Evolutionary conservation across 2,888 invertebrate species (phyloP).

Genomic region (Saturnia japonica): DNA sequence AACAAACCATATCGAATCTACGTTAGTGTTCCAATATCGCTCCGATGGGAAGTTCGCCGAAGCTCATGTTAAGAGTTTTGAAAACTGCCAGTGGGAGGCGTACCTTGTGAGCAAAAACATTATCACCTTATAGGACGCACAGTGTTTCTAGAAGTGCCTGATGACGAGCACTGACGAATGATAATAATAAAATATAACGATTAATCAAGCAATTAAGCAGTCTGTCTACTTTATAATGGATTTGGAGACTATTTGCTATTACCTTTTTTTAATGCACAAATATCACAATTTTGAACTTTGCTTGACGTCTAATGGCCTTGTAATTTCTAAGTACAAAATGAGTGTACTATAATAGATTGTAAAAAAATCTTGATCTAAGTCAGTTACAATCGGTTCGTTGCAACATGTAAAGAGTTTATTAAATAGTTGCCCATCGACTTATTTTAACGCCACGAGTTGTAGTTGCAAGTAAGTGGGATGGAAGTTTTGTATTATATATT

Average conservation of each 20-base stretch:
- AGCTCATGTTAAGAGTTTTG: background rate
- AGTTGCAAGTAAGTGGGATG: slow-evolving; percentile 51
- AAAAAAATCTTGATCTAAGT: slow-evolving; percentile 1
- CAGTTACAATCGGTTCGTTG: slow-evolving; percentile 4
- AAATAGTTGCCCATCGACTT: slow-evolving; percentile 25
- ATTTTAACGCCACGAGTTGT: slow-evolving; percentile 33
- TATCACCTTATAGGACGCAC: slow-evolving; percentile 6
- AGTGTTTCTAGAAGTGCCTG: slow-evolving; percentile 1
- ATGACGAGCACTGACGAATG: background rate
- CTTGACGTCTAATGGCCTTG: slow-evolving; percentile 61
- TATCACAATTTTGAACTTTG: slow-evolving; percentile 50
- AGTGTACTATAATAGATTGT: background rate
- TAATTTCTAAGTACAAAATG: slow-evolving; percentile 55
- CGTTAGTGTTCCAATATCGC: slow-evolving; percentile 29
- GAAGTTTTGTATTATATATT: slow-evolving; percentile 58
- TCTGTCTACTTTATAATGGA: background rate
- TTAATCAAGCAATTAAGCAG: too few species aligned
- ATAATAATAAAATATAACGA: background rate
- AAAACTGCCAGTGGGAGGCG: slow-evolving; percentile 23
- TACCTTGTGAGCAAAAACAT: background rate
- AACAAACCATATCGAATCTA: slow-evolving; percentile 35
- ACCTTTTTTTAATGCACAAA: slow-evolving; percentile 55
- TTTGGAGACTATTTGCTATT: background rate
- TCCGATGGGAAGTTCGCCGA: background rate
- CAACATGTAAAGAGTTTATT: slow-evolving; percentile 33